Conservation (phyloP, 2,888 invertebrate genomes). For the Drosophila niveifrons region DNA sequence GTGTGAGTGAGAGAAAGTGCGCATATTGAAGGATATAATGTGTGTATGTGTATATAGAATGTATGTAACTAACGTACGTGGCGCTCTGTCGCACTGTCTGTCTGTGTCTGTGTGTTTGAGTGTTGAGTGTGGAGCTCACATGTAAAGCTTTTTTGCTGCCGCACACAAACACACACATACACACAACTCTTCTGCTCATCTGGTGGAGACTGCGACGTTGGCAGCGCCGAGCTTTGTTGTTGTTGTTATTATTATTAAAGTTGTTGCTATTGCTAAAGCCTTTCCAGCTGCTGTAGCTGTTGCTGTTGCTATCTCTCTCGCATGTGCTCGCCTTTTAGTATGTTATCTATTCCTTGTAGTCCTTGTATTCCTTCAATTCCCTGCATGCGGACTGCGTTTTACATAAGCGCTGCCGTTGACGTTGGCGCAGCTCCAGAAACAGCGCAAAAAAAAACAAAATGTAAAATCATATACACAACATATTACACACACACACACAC, state of each 20-base stretch:
- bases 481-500: slow-evolving; percentile 61
- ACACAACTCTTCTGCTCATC: slow-evolving; percentile 76
- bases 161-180: slow-evolving; percentile 6
- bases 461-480: slow-evolving; percentile 79
- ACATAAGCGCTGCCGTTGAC: slow-evolving; percentile 47
- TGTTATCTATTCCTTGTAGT: slow-evolving; percentile 74
- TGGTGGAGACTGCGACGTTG: slow-evolving; percentile 43
- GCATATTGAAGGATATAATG: slow-evolving; percentile 39
- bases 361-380: slow-evolving; percentile 52
- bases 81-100: slow-evolving; percentile 42
- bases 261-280: slow-evolving; percentile 53
- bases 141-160: slow-evolving; percentile 55
- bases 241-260: slow-evolving; percentile 35
- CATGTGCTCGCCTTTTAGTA: slow-evolving; percentile 75
- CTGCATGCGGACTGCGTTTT: slow-evolving; percentile 70
- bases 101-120: slow-evolving; percentile 29
- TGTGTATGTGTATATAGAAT: slow-evolving; percentile 18
- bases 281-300: slow-evolving; percentile 59
- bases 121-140: slow-evolving; percentile 57
- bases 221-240: slow-evolving; percentile 42
- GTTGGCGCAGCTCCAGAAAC: slow-evolving; percentile 51
- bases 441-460: slow-evolving; percentile 26
- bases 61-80: slow-evolving; percentile 57
- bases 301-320: slow-evolving; percentile 66
- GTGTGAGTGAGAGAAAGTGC: slow-evolving; percentile 43